These are phyloP conservation scores for Lucifuga dentata DNA, from an alignment of 2,113 vertebrate species.

Conservation along the genomic window DNA sequence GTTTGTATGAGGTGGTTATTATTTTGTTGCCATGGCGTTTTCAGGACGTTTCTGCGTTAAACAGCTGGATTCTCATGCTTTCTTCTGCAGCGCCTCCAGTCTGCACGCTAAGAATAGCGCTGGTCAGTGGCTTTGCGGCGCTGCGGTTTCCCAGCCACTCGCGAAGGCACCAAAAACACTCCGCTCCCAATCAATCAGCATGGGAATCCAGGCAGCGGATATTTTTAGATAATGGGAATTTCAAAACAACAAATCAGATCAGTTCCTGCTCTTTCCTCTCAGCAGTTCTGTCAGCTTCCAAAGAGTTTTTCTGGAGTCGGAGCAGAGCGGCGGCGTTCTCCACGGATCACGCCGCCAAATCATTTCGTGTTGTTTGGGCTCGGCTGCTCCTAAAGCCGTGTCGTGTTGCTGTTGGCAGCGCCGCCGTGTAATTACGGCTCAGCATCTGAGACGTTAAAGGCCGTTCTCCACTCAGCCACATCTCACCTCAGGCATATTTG, in stretches of 20 bases:
- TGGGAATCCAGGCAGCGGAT: slow-evolving; percentile 51
- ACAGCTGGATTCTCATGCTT: no score
- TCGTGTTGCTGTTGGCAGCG: slow-evolving; percentile 48
- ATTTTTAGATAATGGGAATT: slow-evolving; percentile 71
- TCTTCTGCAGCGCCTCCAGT: slow-evolving; percentile 1
- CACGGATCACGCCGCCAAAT: neutral
- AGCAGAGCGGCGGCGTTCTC: slow-evolving; percentile 4
- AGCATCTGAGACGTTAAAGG: slow-evolving; percentile 8
- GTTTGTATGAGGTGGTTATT: no score
- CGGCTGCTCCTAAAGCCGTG: slow-evolving; percentile 11
- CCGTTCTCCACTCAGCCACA: neutral
- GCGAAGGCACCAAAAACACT: slow-evolving; percentile 29
- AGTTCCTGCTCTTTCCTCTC: slow-evolving; percentile 4
- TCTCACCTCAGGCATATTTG: neutral
- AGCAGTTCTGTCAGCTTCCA: slow-evolving; percentile 22
- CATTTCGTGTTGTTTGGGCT: slow-evolving; percentile 6
- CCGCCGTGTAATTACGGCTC: slow-evolving; percentile 33
- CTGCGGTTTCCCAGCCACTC: slow-evolving; percentile 39
- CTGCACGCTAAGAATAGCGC: slow-evolving; percentile 62
- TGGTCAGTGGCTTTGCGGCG: slow-evolving; percentile 50
- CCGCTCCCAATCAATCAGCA: slow-evolving; percentile 50
- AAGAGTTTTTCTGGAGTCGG: slow-evolving; percentile 3
- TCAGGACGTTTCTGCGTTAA: no score
- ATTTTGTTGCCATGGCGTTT: no score
- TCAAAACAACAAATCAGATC: slow-evolving; percentile 35